These are phyloP conservation scores for Neostethus bicornis DNA, from an alignment of 2,797 vertebrate genomes.

Conservation along the genomic window DNA sequence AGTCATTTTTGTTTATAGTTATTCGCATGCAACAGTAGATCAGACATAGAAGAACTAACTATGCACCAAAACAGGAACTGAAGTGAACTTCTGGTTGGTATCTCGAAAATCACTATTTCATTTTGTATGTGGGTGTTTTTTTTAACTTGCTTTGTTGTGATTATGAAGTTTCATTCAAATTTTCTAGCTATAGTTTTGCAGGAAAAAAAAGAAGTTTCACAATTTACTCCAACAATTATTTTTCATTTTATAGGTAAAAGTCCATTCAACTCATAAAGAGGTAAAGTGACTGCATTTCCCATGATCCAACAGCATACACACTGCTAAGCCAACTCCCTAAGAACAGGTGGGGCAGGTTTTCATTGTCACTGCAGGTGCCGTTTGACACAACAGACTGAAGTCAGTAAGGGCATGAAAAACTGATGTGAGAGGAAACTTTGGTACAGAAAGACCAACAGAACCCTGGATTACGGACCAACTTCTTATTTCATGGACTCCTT, in stretches of 20 bases:
- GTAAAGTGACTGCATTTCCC: slow-evolving; percentile 76
- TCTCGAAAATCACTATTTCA: not conserved
- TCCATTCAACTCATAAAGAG: no score
- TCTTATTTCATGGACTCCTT: slow-evolving; percentile 1
- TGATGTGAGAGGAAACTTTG: slow-evolving; percentile 31
- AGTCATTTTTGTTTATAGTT: no score
- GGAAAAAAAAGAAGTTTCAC: no score
- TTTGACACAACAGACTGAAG: slow-evolving; percentile 18
- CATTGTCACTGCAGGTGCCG: slow-evolving; percentile 63
- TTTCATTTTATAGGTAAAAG: no score
- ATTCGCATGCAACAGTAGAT: no score
- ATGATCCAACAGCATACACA: slow-evolving; percentile 53
- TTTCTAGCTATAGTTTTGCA: no score
- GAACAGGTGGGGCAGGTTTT: slow-evolving; percentile 75
- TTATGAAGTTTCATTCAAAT: no score
- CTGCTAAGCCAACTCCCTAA: slow-evolving; percentile 40
- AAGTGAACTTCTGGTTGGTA: not conserved
- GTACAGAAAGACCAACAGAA: slow-evolving; percentile 22
- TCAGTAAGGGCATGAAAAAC: slow-evolving; percentile 39
- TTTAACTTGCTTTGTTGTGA: no score
- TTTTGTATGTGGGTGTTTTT: no score
- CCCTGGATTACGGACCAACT: slow-evolving; percentile 12
- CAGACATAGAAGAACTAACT: not conserved
- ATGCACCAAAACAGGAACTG: not conserved
- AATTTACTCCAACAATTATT: no score